A percentile compares a stretch with the other conserved stretches of the same genome.
phyloP scores from a whole-genome alignment of 2,888 invertebrate genomes.

The Metellina segmentata region DNA sequence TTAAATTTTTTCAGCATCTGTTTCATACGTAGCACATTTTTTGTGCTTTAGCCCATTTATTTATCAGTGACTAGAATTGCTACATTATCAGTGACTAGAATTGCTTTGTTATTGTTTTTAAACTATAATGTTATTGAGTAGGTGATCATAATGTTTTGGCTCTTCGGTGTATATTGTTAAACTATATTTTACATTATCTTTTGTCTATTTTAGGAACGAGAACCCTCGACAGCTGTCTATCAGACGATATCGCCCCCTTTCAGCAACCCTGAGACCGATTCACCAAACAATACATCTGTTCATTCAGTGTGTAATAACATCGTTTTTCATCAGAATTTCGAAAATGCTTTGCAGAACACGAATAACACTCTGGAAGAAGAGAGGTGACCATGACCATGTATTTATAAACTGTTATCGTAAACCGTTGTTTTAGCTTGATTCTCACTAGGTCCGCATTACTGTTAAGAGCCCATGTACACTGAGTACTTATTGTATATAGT shows the following conservation, averaged over 20 bases:
- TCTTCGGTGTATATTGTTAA: too few relatives aligned
- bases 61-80: too few relatives aligned
- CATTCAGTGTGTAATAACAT: conserved; percentile 69
- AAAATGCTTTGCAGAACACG: conserved; percentile 50
- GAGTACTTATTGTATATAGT: too few relatives aligned
- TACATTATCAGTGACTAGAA: too few relatives aligned
- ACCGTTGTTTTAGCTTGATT: conserved; percentile 2
- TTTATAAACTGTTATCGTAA: not conserved
- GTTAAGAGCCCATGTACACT: not conserved
- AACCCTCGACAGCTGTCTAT: conserved; percentile 68
- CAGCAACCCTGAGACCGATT: conserved; percentile 66
- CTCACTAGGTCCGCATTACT: conserved; percentile 39
- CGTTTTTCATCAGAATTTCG: conserved; percentile 68
- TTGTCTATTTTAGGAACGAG: conserved; percentile 42
- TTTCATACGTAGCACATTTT: too few relatives aligned
- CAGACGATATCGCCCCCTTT: conserved; percentile 75
- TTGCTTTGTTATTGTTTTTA: too few relatives aligned
- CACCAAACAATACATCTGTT: conserved; percentile 39
- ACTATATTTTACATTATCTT: not conserved
- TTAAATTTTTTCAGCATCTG: too few relatives aligned
- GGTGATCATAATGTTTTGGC: not conserved
- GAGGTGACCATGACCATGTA: conserved; percentile 59
- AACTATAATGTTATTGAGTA: not conserved
- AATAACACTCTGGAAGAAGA: conserved; percentile 64
- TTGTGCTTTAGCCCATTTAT: too few relatives aligned